Evolutionary conservation across 2,113 vertebrate genomes (phyloP).

Genomic region (Odontophorus gujanensis): DNA sequence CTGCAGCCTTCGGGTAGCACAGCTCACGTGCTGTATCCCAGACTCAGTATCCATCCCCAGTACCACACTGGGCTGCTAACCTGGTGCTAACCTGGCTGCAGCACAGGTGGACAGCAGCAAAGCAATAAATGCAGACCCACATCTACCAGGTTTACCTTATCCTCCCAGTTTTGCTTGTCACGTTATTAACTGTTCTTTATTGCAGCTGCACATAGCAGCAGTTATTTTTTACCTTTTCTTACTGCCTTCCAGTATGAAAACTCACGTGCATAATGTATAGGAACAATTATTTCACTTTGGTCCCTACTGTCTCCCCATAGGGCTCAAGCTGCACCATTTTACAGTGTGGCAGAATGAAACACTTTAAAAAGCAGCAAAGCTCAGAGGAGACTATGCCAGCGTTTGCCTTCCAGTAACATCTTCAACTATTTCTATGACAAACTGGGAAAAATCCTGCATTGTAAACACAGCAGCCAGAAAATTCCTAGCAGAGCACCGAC

Average conservation of each 20-base stretch:
- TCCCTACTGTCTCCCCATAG: neutral
- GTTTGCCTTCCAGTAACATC: neutral
- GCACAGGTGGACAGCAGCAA: neutral
- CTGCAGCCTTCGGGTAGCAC: neutral
- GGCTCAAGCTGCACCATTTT: neutral
- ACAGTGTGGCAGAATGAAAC: neutral
- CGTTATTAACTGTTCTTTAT: neutral
- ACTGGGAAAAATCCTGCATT: neutral
- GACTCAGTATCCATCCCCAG: neutral
- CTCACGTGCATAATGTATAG: neutral
- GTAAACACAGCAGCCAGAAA: slow-evolving; percentile 3
- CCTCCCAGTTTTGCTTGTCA: neutral
- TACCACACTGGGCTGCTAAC: neutral
- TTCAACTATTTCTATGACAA: neutral
- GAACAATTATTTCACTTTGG: fast-evolving
- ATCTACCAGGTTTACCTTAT: neutral
- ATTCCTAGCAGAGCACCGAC: neutral
- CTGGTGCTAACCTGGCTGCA: neutral
- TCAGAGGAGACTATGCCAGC: fast-evolving
- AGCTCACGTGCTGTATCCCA: neutral
- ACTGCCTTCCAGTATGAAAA: neutral
- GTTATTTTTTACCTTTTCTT: neutral
- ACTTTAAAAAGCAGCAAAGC: neutral
- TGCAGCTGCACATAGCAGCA: fast-evolving
- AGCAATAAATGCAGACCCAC: neutral